These are phyloP conservation scores for Epinephelus lanceolatus DNA, from an alignment of 2,113 vertebrate genomes.

Conservation along the genomic window DNA sequence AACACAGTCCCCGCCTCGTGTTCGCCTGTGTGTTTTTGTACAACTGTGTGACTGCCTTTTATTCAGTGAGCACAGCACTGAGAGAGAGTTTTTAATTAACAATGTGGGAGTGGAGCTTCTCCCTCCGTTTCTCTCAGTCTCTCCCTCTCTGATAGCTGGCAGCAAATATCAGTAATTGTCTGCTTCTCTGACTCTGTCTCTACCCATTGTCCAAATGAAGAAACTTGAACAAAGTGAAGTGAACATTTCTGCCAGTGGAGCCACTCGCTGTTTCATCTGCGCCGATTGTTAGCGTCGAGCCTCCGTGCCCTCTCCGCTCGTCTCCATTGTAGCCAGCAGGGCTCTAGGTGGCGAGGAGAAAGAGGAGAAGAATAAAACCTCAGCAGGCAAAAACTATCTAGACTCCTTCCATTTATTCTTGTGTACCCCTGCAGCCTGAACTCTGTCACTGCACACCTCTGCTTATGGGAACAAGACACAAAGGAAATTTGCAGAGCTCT, in stretches of 20 bases:
- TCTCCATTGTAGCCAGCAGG: constrained; percentile 51
- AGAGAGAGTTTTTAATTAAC: constrained; percentile 79
- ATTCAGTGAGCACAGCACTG: constrained; percentile 52
- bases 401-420: constrained; percentile 50
- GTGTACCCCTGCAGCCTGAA: constrained; percentile 36
- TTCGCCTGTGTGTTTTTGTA: constrained; percentile 28
- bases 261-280: constrained; percentile 17
- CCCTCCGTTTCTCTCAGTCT: constrained; percentile 35
- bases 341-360: constrained; percentile 28
- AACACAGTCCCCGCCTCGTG: constrained; percentile 11
- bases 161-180: constrained; percentile 81
- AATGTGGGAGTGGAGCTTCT: constrained; percentile 68
- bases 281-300: constrained; percentile 46
- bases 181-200: constrained; percentile 65
- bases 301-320: constrained; percentile 24
- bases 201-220: constrained; percentile 65
- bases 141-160: constrained; percentile 67
- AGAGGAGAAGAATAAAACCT: not conserved
- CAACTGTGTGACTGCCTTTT: constrained; percentile 27
- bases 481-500: constrained; percentile 32
- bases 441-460: constrained; percentile 48
- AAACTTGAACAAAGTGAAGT: constrained; percentile 68
- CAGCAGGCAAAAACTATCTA: constrained; percentile 35
- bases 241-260: constrained; percentile 64
- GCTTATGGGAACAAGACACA: constrained; percentile 46